Base-by-base conservation (phyloP, 2,113 vertebrate genomes). In the Prolemur simus region DNA sequence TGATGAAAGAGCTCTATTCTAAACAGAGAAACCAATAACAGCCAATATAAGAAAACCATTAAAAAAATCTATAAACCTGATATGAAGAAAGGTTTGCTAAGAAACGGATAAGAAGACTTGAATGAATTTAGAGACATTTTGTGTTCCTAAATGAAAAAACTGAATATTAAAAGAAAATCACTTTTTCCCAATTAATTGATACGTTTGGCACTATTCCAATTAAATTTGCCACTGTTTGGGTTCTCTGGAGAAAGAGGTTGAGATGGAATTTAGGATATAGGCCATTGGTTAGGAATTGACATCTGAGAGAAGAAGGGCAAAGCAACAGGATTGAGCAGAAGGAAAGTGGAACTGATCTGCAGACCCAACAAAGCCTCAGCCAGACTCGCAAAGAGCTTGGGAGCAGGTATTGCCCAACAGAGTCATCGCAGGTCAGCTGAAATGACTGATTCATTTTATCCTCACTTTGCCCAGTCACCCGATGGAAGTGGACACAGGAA, bases 51-150 rank as follows among this genome's bases (percentile, higher is more conserved):
- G 11, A 89, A 39, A 91, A 68, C 34, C 8, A 86, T 92, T 42
- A 1, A 77, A 1, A 49, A 69, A 92, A 86, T 47, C 42, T 83
- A 3, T 60, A 52, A 95, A 56, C 6, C 60, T 15, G 37, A 14
- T 37, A 78, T 45, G 20, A 87, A 73, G 29, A 60, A 14, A 88
- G 23, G 1, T 69, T 91, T 74, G n/a, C 21, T 93, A 60, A 91
- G 42, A 84, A 91, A 92, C 78, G 39, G 52, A 7, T 17, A 77
- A 83, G 12, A 83, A 82, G 11, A 66, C 27, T 52, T 49, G 1
- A 91, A 87, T 90, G 80, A 49, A 91, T 93, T 83, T 83, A 90
- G 39, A 92, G 42, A 96, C 17, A 89, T 13, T 49, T 87, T 9
- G 18, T 82, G 14, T 64, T 97, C 39, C 76, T 52, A 82, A 76